Evolutionary conservation across 2,797 vertebrate species (phyloP).

Genomic region (Tragopan temminckii): DNA sequence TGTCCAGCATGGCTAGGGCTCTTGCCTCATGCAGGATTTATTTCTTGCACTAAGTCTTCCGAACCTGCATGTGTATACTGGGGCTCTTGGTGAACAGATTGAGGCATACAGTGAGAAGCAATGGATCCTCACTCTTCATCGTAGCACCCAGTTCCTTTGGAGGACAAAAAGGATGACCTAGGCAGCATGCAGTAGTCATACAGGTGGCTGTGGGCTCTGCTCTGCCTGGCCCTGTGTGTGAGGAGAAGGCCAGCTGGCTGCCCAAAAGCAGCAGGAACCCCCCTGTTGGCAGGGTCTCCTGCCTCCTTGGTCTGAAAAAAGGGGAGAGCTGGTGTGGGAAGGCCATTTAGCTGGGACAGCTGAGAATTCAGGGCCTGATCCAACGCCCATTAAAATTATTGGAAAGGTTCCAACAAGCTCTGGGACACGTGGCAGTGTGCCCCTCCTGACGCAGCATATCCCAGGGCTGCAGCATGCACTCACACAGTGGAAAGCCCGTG

Average conservation of each 20-base stretch:
- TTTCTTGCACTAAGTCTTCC: not conserved
- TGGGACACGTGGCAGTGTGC: not conserved
- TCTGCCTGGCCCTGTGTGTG: not conserved
- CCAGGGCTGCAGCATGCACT: accelerated
- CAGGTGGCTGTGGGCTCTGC: not conserved
- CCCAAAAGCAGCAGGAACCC: not conserved
- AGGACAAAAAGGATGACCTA: not conserved
- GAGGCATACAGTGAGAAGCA: not conserved
- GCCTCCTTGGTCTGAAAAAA: not conserved
- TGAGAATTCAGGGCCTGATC: conserved; percentile 60
- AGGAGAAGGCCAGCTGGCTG: not conserved
- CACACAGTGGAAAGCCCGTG: accelerated
- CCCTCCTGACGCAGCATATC: conserved; percentile 46
- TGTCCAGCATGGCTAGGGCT: not conserved
- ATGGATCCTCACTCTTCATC: accelerated
- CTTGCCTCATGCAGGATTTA: not conserved
- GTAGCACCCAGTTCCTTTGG: not conserved
- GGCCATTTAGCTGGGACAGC: conserved; percentile 13
- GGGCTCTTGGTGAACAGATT: not conserved
- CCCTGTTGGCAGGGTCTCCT: not conserved
- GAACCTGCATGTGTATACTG: too few relatives aligned
- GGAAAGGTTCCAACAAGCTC: conserved; percentile 39
- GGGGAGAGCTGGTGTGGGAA: conserved; percentile 10
- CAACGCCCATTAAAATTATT: conserved; percentile 54
- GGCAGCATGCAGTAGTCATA: not conserved